Evolutionary conservation across 2,888 invertebrate species (phyloP).

Genomic region (Pegoplata infirma): DNA sequence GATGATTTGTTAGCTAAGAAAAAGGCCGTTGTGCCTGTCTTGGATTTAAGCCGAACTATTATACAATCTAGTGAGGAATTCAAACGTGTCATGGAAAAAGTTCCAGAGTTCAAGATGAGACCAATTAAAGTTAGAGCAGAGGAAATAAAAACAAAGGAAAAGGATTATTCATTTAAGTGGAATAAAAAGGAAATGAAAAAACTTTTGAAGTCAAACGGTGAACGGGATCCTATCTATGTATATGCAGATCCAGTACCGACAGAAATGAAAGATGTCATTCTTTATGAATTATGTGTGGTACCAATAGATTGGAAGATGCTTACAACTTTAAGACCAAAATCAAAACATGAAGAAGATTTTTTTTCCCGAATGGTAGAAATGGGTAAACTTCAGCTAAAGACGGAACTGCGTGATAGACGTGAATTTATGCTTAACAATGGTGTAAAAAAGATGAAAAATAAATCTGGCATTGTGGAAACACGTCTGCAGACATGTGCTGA

Average conservation of each 20-base stretch:
- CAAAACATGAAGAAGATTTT: conserved; percentile 90
- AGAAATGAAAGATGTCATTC: conserved; percentile 83
- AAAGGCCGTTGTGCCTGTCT: conserved; percentile 89
- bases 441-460: conserved; percentile 88
- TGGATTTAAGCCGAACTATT: conserved; percentile 89
- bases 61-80: conserved; percentile 90
- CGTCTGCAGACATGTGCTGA: conserved; percentile 86
- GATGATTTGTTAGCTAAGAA: conserved; percentile 92
- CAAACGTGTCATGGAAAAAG: conserved; percentile 88
- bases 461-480: conserved; percentile 89
- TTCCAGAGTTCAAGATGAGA: conserved; percentile 93
- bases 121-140: conserved; percentile 90
- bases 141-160: conserved; percentile 87
- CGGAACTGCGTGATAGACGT: conserved; percentile 85
- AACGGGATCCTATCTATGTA: conserved; percentile 73
- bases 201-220: conserved; percentile 73
- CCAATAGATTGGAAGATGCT: conserved; percentile 96
- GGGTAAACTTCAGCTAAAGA: conserved; percentile 87
- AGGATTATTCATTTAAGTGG: conserved; percentile 86
- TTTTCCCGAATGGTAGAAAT: conserved; percentile 91
- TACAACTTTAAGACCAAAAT: conserved; percentile 90
- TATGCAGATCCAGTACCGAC: conserved; percentile 88
- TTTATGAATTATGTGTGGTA: conserved; percentile 86
- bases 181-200: conserved; percentile 85
- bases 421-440: conserved; percentile 83